phyloP scores from a whole-genome alignment of 2,113 vertebrate species.

The Nothocercus julius region DNA sequence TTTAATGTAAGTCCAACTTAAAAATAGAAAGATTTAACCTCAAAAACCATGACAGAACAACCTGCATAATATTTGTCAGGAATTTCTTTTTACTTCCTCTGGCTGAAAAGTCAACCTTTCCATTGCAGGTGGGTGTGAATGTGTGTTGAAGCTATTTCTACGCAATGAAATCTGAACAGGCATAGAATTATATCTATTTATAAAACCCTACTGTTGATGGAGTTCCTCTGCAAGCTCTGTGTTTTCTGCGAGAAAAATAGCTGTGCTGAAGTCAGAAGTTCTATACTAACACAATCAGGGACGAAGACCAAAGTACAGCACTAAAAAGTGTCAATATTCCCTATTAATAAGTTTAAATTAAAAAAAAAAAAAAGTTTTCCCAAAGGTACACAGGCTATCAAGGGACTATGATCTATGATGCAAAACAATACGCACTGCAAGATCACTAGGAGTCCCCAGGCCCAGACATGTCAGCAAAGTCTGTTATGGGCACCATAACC shows the following conservation, averaged over 20 bases:
- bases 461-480: not conserved
- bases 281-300: constrained; percentile 17
- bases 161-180: not conserved
- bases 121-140: not conserved
- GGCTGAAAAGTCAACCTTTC: not conserved
- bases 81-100: not conserved
- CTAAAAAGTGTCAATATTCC: not conserved
- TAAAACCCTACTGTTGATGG: not conserved
- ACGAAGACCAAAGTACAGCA: not conserved
- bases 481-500: not conserved
- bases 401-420: not conserved
- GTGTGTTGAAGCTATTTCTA: not conserved
- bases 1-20: not conserved
- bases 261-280: not conserved
- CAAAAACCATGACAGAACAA: not conserved
- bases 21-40: not conserved
- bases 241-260: not conserved
- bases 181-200: constrained; percentile 15
- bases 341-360: not conserved
- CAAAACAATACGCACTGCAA: not conserved
- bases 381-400: not conserved
- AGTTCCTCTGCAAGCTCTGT: not conserved
- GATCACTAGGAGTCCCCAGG: not conserved
- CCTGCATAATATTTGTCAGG: not conserved
- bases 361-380: not conserved